These are phyloP conservation scores for Diploptera punctata DNA, from an alignment of 2,888 invertebrate species.

Conservation along the genomic window DNA sequence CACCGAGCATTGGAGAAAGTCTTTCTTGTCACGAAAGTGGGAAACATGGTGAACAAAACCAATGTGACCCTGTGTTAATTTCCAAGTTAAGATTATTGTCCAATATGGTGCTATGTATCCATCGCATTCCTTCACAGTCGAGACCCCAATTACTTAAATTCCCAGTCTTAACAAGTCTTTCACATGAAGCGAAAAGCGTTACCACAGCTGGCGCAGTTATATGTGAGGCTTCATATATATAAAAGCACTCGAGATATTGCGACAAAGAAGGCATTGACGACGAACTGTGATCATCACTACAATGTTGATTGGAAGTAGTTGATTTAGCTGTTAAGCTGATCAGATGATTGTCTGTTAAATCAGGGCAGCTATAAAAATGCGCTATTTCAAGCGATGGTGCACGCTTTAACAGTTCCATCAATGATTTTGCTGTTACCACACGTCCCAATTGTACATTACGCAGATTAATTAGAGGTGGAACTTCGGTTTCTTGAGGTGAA, in stretches of 20 bases:
- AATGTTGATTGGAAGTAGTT: background rate
- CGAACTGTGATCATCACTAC: background rate
- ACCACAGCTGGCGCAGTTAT: constrained; percentile 52
- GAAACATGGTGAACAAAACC: constrained; percentile 51
- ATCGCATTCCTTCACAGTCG: constrained; percentile 52
- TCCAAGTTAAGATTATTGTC: constrained; percentile 54
- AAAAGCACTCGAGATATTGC: constrained; percentile 51
- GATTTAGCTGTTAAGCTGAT: constrained; percentile 42
- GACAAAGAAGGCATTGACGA: background rate
- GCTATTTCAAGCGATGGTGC: constrained; percentile 52
- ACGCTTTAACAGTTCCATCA: constrained; percentile 52
- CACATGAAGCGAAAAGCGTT: constrained; percentile 52
- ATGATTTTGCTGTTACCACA: constrained; percentile 50
- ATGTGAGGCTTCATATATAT: constrained; percentile 54
- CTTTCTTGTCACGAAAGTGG: constrained; percentile 28
- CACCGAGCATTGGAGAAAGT: background rate
- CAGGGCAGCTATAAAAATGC: constrained; percentile 54
- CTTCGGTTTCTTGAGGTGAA: constrained; percentile 39
- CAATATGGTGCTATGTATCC: constrained; percentile 50
- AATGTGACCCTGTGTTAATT: constrained; percentile 54
- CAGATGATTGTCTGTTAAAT: constrained; percentile 53
- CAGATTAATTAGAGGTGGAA: constrained; percentile 44
- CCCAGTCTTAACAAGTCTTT: constrained; percentile 52
- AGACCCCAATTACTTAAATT: constrained; percentile 56
- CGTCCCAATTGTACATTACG: constrained; percentile 53